phyloP scores from a whole-genome alignment of 2,797 vertebrate species.

The Lepilemur ruficaudatus region DNA sequence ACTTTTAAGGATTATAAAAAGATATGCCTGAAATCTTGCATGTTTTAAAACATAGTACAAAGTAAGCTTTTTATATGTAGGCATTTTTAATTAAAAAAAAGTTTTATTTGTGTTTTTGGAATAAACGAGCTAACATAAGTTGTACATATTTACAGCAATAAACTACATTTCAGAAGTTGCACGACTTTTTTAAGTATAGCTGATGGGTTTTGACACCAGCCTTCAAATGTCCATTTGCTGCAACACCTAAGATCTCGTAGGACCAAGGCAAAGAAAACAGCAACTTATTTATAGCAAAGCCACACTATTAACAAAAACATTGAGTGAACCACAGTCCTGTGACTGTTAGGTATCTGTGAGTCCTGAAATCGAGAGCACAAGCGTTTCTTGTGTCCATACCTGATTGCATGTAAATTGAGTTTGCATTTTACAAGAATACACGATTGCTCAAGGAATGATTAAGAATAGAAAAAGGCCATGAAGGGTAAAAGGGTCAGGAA shows the following conservation, averaged over 20 bases:
- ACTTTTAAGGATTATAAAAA: conserved; percentile 55
- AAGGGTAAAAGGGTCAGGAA: conserved; percentile 25
- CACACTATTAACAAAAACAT: conserved; percentile 36
- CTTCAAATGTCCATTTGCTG: conserved; percentile 32
- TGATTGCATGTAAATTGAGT: conserved; percentile 68
- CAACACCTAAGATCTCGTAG: conserved; percentile 40
- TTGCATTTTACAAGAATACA: conserved; percentile 54
- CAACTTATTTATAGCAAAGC: conserved; percentile 27
- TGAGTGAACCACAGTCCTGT: conserved; percentile 31
- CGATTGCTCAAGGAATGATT: conserved; percentile 32
- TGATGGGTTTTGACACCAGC: conserved; percentile 42
- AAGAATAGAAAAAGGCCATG: conserved; percentile 44
- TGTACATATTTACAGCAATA: conserved; percentile 67
- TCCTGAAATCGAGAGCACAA: conserved; percentile 60
- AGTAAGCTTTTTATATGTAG: conserved; percentile 53
- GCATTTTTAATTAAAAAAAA: conserved; percentile 55
- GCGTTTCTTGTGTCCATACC: conserved; percentile 71
- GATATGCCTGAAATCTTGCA: conserved; percentile 29
- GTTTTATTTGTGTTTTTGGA: conserved; percentile 67
- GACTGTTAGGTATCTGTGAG: conserved; percentile 55
- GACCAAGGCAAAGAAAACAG: conserved; percentile 65
- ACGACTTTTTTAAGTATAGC: conserved; percentile 56
- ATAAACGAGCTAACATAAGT: conserved; percentile 59
- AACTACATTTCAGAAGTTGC: conserved; percentile 66
- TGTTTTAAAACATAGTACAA: conserved; percentile 49